Evolutionary conservation across 2,113 vertebrate species (phyloP), one percentile per base, ranked within the genome.

Genomic region (Piaya cayana): DNA sequence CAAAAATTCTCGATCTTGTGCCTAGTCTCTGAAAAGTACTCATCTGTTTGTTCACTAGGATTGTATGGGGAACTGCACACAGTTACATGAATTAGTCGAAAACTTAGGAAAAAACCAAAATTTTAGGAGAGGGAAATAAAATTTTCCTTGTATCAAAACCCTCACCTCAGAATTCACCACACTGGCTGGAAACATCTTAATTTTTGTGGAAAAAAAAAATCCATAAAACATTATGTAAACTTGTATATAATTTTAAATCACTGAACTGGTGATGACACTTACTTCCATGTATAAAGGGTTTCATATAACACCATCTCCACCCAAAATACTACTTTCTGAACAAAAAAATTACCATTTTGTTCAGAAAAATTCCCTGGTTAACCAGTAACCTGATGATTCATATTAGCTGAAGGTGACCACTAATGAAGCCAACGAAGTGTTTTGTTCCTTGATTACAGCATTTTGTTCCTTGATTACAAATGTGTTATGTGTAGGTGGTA

Each of bases 171-270:
- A 78, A 78, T 72, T 63, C 37, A 68, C 47, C 2, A 0, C 49
- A 67, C 70, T 86, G 60, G 26, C 39, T 75, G 59, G 88, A 76
- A 72, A 59, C 37, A 36, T 30, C 59, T 86, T 78, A 65, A 53
- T 45, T 59, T 32, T 47, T 56, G 53, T 45, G n/a, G n/a, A n/a
- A n/a, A 72, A 80, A 62, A 55, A 58, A 67, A 15, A 4, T 23
- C 65, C 65, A 34, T 8, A 42, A 93, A 86, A 20, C 23, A 39
- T 29, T 63, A 83, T 55, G 89, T 95, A 94, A 96, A 97, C 88
- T 56, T 88, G 53, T 67, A n/a, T n/a, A 72, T 43, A 63, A 74
- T 47, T 71, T 67, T 63, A 86, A 88, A 39, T 91, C 83, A 79
- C 75, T 87, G 79, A 84, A 68, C 0, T 81, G 74, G 49, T 64